A percentile compares a stretch with the other conserved stretches of the same genome.
phyloP scores from a whole-genome alignment of 2,113 vertebrate species.

The Polypterus senegalus region DNA sequence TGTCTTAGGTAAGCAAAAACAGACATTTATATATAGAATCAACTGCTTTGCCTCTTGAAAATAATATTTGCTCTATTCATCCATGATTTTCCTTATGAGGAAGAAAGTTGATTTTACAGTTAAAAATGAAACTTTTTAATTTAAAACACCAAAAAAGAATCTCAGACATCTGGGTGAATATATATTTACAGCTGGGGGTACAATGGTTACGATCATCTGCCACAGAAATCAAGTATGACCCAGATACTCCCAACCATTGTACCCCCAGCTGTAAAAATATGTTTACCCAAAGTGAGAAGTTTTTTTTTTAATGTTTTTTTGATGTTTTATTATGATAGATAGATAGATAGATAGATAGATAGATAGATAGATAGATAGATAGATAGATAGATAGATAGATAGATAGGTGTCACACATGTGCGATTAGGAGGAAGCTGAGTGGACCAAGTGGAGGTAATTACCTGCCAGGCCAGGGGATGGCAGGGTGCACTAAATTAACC shows the following conservation, averaged over 20 bases:
- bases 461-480: not conserved
- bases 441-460: no score
- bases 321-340: not conserved
- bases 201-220: conserved; percentile 19
- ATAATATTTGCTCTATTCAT: not conserved
- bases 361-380: not conserved
- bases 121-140: not conserved
- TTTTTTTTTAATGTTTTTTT: no score
- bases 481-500: not conserved
- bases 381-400: not conserved
- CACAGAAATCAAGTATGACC: conserved; percentile 11
- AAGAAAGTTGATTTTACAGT: not conserved
- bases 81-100: not conserved
- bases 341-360: not conserved
- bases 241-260: conserved; percentile 13
- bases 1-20: no score
- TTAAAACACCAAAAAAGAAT: not conserved
- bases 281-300: conserved; percentile 9
- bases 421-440: no score
- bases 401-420: no score
- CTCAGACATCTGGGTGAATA: conserved; percentile 24
- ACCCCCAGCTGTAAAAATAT: conserved; percentile 14
- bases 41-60: not conserved
- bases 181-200: conserved; percentile 14
- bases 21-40: no score